Evolutionary conservation across 1,140 invertebrate genomes (phyloP), one percentile per base, ranked within the genome.

Genomic region (Bombus turneri): DNA sequence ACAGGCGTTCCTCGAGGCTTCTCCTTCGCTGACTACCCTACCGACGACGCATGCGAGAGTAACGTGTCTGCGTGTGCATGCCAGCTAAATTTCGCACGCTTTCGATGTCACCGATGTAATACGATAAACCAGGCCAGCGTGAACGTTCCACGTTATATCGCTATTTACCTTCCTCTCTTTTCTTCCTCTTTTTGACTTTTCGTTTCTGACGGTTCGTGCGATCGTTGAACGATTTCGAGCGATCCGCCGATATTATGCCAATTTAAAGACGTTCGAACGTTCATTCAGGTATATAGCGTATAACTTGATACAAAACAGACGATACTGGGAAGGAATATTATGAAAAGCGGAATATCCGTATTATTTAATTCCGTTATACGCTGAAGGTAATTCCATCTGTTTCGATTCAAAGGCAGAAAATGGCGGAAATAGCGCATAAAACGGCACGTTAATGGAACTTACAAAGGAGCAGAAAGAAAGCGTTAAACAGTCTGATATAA

Each of bases 21-120:
- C 80, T 88, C 77, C 81, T 76, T 88, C 75, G 69, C 57, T 34
- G 53, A 22, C 57, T 75, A 85, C 73, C 66, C 68, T 68, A 66
- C 74, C 47, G 37, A 37, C 59, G 43, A 31, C 71, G 53, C 22
- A 77, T 72, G 86, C 72, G 53, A 76, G 57, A 79, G 79, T 74
- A 77, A 80, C 72, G 59, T 62, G 41, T 64, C 69, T 68, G 76
- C 72, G 59, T 62, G 31, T 69, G 57, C 47, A 71, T 18, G 31
- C 25, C 64, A 47, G 34, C 22, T 0, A 77, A 88, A 43, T 83
- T 86, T 89, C 41, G 66, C 72, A 43, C 76, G 10, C 12, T 66
- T 62, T 25, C 31, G 10, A 43, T 53, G 13, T 81, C 69, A 62
- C 43, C 78, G 22, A 66, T 79, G 72, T 28, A 39, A 37, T 2